Conservation (phyloP, 2,113 vertebrate genomes). For the Chelonoidis abingdonii region DNA sequence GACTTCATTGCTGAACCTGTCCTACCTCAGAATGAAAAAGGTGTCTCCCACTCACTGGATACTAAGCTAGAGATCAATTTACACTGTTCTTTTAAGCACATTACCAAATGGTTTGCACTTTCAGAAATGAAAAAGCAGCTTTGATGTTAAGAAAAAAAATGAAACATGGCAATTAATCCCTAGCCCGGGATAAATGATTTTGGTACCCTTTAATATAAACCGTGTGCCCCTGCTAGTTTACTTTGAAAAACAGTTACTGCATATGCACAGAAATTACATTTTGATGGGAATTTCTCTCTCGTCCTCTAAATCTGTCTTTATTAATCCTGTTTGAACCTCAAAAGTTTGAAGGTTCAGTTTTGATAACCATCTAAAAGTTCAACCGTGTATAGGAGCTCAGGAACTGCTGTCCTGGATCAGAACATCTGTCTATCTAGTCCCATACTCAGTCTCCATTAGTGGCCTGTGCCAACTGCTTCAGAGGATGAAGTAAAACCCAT, state of each 20-base stretch:
- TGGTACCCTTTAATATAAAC: not conserved
- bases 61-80: not conserved
- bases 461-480: not conserved
- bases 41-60: not conserved
- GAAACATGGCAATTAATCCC: not conserved
- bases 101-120: not conserved
- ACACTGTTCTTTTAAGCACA: not conserved
- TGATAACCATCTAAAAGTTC: not conserved
- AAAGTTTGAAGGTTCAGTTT: not conserved
- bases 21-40: not conserved
- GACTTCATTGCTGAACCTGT: not conserved
- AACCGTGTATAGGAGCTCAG: not conserved
- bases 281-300: not conserved
- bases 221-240: not conserved
- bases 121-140: not conserved
- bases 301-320: not conserved
- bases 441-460: not conserved
- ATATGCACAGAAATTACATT: not conserved
- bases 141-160: slow-evolving; percentile 6
- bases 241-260: not conserved
- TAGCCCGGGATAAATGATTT: not conserved
- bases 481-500: not conserved
- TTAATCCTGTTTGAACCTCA: not conserved
- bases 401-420: not conserved
- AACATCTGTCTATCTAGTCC: not conserved